Conservation (phyloP, 2,888 invertebrate species). For the Diadegma fenestrale region DNA sequence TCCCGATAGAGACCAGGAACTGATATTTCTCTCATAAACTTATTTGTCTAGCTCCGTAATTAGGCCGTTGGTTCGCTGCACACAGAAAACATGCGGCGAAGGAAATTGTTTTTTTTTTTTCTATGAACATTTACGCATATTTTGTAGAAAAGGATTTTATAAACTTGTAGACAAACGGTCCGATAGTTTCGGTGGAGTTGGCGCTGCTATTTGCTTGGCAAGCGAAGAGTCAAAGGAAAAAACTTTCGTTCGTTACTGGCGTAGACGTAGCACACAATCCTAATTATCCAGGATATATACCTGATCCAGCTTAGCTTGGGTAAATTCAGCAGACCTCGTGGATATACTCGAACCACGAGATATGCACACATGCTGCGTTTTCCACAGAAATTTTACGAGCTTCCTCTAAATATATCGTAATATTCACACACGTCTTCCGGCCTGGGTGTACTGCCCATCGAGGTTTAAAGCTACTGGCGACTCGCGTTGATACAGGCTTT, state of each 20-base stretch:
- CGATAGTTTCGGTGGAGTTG: slow-evolving; percentile 5
- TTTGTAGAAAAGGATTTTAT: background rate
- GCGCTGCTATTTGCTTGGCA: background rate
- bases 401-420: slow-evolving; percentile 41
- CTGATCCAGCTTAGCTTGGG: slow-evolving; percentile 50
- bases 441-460: background rate
- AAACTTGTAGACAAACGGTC: slow-evolving; percentile 10
- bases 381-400: slow-evolving; percentile 35
- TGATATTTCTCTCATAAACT: background rate
- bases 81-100: too few species aligned
- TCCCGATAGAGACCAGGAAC: background rate
- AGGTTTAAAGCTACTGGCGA: slow-evolving; percentile 1
- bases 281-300: slow-evolving; percentile 54
- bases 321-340: slow-evolving; percentile 29
- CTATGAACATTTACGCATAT: background rate
- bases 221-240: slow-evolving; percentile 11
- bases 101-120: background rate
- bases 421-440: slow-evolving; percentile 38
- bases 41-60: background rate
- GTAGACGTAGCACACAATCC: slow-evolving; percentile 34
- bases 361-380: slow-evolving; percentile 31
- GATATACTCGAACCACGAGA: slow-evolving; percentile 14
- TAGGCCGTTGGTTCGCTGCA: background rate
- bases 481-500: slow-evolving; percentile 28
- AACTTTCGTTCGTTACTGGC: slow-evolving; percentile 22